Conservation (phyloP, 2,888 invertebrate genomes). For the Pyrrhia umbra region DNA sequence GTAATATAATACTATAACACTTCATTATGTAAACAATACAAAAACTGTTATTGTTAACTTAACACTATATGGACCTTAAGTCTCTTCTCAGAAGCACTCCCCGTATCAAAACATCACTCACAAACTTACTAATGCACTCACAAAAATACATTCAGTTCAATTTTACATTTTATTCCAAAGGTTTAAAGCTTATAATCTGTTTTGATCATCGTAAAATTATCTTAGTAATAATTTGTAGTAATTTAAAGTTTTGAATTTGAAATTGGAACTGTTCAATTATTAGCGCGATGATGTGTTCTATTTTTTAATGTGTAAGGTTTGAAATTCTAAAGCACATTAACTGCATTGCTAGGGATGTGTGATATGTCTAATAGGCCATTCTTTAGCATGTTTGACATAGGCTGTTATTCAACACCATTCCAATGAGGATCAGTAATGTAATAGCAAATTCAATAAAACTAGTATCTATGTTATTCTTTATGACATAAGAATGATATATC, state of each 20-base stretch:
- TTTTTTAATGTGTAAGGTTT: slow-evolving; percentile 57
- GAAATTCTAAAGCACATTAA: slow-evolving; percentile 40
- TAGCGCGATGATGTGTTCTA: slow-evolving; percentile 61
- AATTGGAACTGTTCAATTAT: slow-evolving; percentile 78
- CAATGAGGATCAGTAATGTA: no score
- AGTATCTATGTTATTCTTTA: no score
- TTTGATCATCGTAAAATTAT: slow-evolving; percentile 58
- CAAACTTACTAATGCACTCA: slow-evolving; percentile 47
- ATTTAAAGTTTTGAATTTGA: slow-evolving; percentile 81
- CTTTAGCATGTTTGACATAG: slow-evolving; percentile 37
- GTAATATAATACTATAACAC: slow-evolving; percentile 78
- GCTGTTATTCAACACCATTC: no score
- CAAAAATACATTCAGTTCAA: slow-evolving; percentile 18
- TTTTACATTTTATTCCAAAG: slow-evolving; percentile 50
- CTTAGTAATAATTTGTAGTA: slow-evolving; percentile 76
- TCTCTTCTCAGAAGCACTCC: slow-evolving; percentile 77
- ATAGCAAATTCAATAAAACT: no score
- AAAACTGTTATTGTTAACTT: slow-evolving; percentile 80
- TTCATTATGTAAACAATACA: slow-evolving; percentile 76
- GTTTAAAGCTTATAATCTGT: slow-evolving; percentile 43
- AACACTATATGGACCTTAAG: slow-evolving; percentile 75
- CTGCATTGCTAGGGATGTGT: slow-evolving; percentile 26
- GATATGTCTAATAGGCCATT: slow-evolving; percentile 49
- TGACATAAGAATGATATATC: no score
- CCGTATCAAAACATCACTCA: slow-evolving; percentile 75